A percentile compares a stretch with the other conserved stretches of the same genome.
Evolutionary conservation across 23 tunicate species (phyloP).

Genomic region (Botrylloides violaceus): DNA sequence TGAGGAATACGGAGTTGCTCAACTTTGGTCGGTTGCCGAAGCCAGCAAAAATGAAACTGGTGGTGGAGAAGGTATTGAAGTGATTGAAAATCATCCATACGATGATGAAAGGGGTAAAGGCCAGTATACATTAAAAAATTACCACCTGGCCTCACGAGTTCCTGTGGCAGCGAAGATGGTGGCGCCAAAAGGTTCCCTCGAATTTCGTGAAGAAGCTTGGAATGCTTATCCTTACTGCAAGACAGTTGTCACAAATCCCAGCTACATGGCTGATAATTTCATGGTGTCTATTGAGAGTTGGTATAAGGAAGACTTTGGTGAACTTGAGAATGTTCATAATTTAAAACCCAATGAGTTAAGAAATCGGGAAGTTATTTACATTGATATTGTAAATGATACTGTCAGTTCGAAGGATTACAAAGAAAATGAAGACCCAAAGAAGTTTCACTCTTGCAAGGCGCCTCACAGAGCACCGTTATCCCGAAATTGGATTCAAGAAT

Average conservation of each 20-base stretch:
- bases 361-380: conserved; percentile 40
- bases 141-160: conserved; percentile 55
- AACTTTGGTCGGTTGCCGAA: conserved; percentile 78
- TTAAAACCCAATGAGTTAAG: conserved; percentile 21
- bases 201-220: conserved; percentile 69
- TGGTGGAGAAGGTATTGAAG: conserved; percentile 88
- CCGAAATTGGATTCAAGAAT: conserved; percentile 37
- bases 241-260: conserved; percentile 72
- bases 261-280: conserved; percentile 54
- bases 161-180: conserved; percentile 28
- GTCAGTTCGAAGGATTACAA: conserved; percentile 30
- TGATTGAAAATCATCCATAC: conserved; percentile 48
- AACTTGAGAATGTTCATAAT: conserved; percentile 52
- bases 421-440: conserved; percentile 28
- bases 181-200: conserved; percentile 37
- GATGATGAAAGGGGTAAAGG: conserved; percentile 28
- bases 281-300: conserved; percentile 32
- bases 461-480: conserved; percentile 32
- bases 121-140: conserved; percentile 60
- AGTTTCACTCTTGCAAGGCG: conserved; percentile 18
- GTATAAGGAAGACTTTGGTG: conserved; percentile 42
- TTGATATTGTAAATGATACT: conserved; percentile 51
- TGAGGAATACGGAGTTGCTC: conserved; percentile 66
- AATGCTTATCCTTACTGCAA: conserved; percentile 80
- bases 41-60: conserved; percentile 93